Evolutionary conservation across 2,888 invertebrate species (phyloP).

Genomic region (Lepidochitona cinerea): DNA sequence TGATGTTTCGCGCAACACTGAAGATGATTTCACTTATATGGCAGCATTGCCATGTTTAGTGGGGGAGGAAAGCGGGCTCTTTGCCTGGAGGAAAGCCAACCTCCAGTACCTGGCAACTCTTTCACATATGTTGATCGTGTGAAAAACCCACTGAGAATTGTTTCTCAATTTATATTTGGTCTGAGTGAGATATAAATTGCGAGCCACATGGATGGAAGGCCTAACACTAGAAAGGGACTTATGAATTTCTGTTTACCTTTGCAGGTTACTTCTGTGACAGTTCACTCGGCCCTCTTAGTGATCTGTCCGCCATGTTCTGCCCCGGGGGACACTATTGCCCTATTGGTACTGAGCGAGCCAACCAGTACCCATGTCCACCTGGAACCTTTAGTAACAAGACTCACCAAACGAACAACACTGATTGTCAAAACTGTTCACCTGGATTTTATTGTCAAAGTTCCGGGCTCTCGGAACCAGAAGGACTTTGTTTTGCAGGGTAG

Average conservation of each 20-base stretch:
- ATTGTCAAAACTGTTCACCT: conserved; percentile 63
- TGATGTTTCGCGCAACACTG: too few relatives aligned
- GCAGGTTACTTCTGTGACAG: conserved; percentile 64
- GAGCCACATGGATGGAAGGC: too few relatives aligned
- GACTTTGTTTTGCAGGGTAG: conserved; percentile 64
- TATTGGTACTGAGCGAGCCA: conserved; percentile 40
- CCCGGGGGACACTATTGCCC: conserved; percentile 61
- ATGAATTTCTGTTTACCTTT: conserved; percentile 2
- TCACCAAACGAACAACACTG: conserved; percentile 31
- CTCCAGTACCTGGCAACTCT: too few relatives aligned
- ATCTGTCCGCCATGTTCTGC: conserved; percentile 49
- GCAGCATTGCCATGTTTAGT: too few relatives aligned
- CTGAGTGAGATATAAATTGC: too few relatives aligned
- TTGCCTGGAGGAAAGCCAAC: too few relatives aligned
- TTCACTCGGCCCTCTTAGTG: conserved; percentile 43
- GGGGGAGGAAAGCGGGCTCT: too few relatives aligned
- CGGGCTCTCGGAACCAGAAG: conserved; percentile 62
- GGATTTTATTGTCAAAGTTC: conserved; percentile 63
- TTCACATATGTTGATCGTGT: too few relatives aligned
- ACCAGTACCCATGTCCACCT: conserved; percentile 59
- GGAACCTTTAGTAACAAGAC: conserved; percentile 65
- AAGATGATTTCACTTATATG: too few relatives aligned
- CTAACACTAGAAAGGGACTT: too few relatives aligned
- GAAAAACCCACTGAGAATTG: too few relatives aligned
- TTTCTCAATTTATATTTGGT: too few relatives aligned